Base-by-base conservation (phyloP, 2,888 invertebrate genomes). In the Drosophila kuntzei region DNA sequence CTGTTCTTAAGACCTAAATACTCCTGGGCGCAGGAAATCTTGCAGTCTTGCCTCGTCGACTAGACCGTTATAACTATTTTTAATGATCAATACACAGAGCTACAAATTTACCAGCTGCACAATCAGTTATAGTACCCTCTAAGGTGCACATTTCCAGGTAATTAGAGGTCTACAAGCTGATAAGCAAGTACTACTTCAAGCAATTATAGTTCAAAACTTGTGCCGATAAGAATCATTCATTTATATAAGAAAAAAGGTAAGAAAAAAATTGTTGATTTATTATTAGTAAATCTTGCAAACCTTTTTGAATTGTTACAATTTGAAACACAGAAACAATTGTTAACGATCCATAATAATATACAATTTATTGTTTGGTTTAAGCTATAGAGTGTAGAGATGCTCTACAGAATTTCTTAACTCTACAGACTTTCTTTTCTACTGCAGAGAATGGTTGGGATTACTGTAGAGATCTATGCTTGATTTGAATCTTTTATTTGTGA, bases 221-320 rank as follows among this genome's bases (percentile, higher is more conserved):
- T 12, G 27, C 8, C 34, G 71, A 73, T 73, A 76, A 73, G 76
- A 25, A 53, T 53, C 53, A 37, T 16, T 43, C n/a, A 25, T 5
- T 50, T 36, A 54, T 46, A 60, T 29, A 37, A 57, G 14, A 18
- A 12, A 37, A 43, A 16, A 9, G 18, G 39, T 14, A n/a, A 29
- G 29, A 49, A 16, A 49, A 11, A 9, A 7, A n/a, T 11, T 37
- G 9, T 37, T 3, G 2, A 12, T 25, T 12, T 4, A 12, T 14
- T 37, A 5, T 9, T 11, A 3, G 22, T 20, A 36, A 50, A 14
- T 11, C 36, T 29, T 39, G 8, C 12, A 5, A 18, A 5, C 18
- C 8, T 7, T 32, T 29, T 46, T 4, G 14, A 2, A 7, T 12
- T 3, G 12, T 11, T 27, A 5, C 3, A 32, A 12, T 46, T 12